These are phyloP conservation scores for Misgurnus anguillicaudatus DNA, from an alignment of 2,113 vertebrate genomes.

Conservation along the genomic window DNA sequence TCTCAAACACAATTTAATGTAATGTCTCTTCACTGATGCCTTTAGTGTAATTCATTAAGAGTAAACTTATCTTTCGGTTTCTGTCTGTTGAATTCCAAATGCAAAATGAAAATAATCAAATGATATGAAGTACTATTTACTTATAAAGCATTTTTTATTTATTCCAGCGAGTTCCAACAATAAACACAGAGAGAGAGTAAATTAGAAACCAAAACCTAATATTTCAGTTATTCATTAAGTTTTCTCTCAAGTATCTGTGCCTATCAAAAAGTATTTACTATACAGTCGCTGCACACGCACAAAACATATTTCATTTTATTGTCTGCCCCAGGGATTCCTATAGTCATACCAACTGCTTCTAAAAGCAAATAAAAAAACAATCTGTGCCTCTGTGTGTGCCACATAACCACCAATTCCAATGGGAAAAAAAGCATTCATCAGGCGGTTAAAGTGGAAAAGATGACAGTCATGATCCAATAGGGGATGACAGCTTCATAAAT, in stretches of 20 bases:
- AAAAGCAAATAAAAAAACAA: slow-evolving; percentile 11
- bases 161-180: no score
- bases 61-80: no score
- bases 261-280: not conserved
- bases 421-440: slow-evolving; percentile 11
- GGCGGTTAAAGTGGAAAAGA: not conserved
- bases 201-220: no score
- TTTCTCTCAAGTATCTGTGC: not conserved
- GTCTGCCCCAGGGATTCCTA: slow-evolving; percentile 2
- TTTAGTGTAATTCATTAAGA: no score
- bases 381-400: slow-evolving; percentile 5
- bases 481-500: slow-evolving; percentile 41
- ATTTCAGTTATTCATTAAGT: no score
- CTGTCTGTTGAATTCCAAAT: no score
- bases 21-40: no score
- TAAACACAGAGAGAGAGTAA: no score
- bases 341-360: not conserved
- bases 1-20: no score
- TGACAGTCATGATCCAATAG: slow-evolving; percentile 9
- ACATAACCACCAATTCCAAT: slow-evolving; percentile 15
- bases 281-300: not conserved
- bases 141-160: no score
- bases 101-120: no score
- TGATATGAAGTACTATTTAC: no score
- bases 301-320: slow-evolving; percentile 33